Evolutionary conservation across 2,113 vertebrate genomes (phyloP), one percentile per base, ranked within the genome.

Genomic region (Pterocles burchelli): DNA sequence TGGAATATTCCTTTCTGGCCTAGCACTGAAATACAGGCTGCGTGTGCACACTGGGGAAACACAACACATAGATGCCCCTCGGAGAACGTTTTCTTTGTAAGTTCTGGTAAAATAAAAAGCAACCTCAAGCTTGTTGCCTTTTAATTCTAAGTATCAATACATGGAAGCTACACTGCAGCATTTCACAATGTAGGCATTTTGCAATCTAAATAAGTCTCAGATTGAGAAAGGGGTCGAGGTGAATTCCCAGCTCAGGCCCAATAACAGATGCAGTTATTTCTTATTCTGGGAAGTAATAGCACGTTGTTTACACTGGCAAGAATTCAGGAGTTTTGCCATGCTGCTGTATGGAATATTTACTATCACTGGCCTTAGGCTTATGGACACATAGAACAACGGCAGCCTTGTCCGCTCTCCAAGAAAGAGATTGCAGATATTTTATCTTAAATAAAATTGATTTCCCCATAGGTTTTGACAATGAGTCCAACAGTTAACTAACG

Each of bases 321-420:
- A 65, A 24, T 36, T 63, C 61, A 52, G 58, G 21, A 88, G 4
- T 46, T 96, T 67, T 65, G 28, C 33, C 38, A 33, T 17, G 34
- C 28, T 68, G 31, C 54, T 54, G 12, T 24, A 36, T 5, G 13
- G 31, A 77, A 12, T 21, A 63, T 45, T 67, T 43, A 55, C 55
- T 33, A 34, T 18, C 67, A 58, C 1, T 76, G 29, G 49, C 26
- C 20, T 86, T 3, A 4, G 33, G 28, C 15, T 88, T 61, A 38
- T 0, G 62, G 21, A 66, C 1, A 0, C 4, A 3, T 5, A 41
- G 10, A 84, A 55, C 1, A 2, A 55, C 24, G 67, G 33, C 20
- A 78, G 48, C 54, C 12, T 33, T 63, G 13, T 1, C 24, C 29
- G 7, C 67, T 67, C 63, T 72, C 73, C 34, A 72, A 63, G 48